Base-by-base conservation (phyloP, 2,113 vertebrate genomes). In the Zingel zingel region DNA sequence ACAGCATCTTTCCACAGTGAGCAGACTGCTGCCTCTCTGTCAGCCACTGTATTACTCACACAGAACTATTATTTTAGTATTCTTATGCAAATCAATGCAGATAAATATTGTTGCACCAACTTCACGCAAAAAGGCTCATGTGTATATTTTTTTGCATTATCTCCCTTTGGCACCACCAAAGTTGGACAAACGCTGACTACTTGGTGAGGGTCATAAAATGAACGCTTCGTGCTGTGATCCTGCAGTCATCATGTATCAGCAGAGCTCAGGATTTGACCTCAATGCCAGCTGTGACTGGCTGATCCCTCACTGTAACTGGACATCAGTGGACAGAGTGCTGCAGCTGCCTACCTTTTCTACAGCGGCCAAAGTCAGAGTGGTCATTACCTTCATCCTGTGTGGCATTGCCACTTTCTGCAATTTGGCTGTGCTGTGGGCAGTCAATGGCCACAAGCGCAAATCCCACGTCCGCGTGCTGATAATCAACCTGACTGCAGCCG, bases 381-480 rank as follows among this genome's bases (percentile, higher is more conserved):
- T 93, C 25, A 43, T 92, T 4, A 93, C 91, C 66, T 92, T 93
- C 75, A 91, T 88, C 67, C 66, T 93, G 51, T 93, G 91, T 23
- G 89, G 86, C 33, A 18, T 91, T 2, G 92, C 92, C 33, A 77
- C 90, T 3, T 53, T 89, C 57, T 91, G 92, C 77, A 93, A 93
- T 45, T 21, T 88, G 30, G 83, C 84, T 15, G 91, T 91, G 57
- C 69, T 93, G 23, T 91, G 91, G 91, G 90, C 86, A 0, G 86
- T 78, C 25, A 80, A 68, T 6, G 63, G 83, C 50, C 83, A 91
- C 74, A 91, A 85, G n/a, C 87, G 87, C 19, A 89, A 91, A 47
- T 96, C 95, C 50, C 96, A 96, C 0, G 93, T 97, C 67, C 85
- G 90, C 58, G 89, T 95, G 0, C 88, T 97, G 78, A 95, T 97